Conservation (phyloP, 2,113 vertebrate genomes). For the Thermophis baileyi region DNA sequence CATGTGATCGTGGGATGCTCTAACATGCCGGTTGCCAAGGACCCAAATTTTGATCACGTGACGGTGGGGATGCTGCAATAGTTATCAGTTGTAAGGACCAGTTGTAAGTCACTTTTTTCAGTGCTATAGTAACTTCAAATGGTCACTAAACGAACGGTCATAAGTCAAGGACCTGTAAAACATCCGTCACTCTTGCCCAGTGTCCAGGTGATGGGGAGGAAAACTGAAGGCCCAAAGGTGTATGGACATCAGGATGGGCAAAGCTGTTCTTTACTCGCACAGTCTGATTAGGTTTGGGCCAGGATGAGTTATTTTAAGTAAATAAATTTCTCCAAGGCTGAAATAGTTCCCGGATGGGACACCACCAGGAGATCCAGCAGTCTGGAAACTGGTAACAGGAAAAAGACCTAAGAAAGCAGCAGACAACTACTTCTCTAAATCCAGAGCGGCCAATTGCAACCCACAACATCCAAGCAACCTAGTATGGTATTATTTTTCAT, state of each 20-base stretch:
- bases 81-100: not conserved
- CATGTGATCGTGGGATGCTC: too few species aligned
- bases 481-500: not conserved
- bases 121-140: not conserved
- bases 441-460: not conserved
- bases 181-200: not conserved
- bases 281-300: not conserved
- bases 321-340: not conserved
- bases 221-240: not conserved
- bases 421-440: not conserved
- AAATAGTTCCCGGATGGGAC: not conserved
- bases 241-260: not conserved
- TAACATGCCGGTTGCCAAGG: too few species aligned
- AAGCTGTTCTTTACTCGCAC: not conserved
- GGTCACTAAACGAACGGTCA: not conserved
- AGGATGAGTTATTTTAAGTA: not conserved
- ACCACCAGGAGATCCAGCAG: not conserved
- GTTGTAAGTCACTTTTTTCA: not conserved
- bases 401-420: not conserved
- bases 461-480: not conserved
- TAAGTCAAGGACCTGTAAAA: not conserved
- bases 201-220: not conserved
- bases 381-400: not conserved
- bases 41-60: too few species aligned
- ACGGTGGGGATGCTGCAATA: too few species aligned